phyloP scores from a whole-genome alignment of 2,888 invertebrate species.

The Onchidella celtica region DNA sequence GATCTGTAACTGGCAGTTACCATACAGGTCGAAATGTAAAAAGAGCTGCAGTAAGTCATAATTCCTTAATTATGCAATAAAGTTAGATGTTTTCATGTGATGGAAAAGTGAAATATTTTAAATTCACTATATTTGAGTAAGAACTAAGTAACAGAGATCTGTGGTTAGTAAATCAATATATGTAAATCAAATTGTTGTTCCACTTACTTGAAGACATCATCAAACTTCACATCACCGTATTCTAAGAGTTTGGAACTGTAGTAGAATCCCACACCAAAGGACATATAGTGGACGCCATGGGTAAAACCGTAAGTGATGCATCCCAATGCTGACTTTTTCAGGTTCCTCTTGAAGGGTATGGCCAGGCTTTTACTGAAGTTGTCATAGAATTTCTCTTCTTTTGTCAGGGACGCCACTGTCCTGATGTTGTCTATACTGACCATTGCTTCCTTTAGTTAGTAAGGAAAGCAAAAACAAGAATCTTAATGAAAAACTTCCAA shows the following conservation, averaged over 20 bases:
- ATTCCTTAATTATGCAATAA: too few species aligned
- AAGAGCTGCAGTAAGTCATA: too few species aligned
- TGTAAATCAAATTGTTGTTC: too few species aligned
- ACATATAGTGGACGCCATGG: slow-evolving; percentile 82
- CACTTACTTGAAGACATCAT: slow-evolving; percentile 60
- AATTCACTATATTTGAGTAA: too few species aligned
- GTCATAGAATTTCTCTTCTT: slow-evolving; percentile 77
- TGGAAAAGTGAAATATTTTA: too few species aligned
- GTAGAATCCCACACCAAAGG: slow-evolving; percentile 82
- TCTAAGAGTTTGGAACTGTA: slow-evolving; percentile 82
- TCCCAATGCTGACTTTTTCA: slow-evolving; percentile 59
- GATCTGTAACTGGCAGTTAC: too few species aligned
- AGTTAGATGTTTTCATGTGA: too few species aligned
- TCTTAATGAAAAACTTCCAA: too few species aligned
- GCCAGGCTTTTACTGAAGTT: slow-evolving; percentile 58
- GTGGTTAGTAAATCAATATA: too few species aligned
- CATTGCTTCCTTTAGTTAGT: slow-evolving; percentile 73
- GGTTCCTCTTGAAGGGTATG: not conserved
- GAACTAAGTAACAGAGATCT: too few species aligned
- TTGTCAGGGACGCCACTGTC: slow-evolving; percentile 80
- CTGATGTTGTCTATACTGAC: slow-evolving; percentile 81
- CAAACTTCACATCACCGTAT: slow-evolving; percentile 75
- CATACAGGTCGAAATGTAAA: too few species aligned
- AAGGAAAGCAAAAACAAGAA: too few species aligned
- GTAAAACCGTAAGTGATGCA: slow-evolving; percentile 79